Evolutionary conservation across 2,113 vertebrate genomes (phyloP).

Genomic region (Ciconia boyciana): DNA sequence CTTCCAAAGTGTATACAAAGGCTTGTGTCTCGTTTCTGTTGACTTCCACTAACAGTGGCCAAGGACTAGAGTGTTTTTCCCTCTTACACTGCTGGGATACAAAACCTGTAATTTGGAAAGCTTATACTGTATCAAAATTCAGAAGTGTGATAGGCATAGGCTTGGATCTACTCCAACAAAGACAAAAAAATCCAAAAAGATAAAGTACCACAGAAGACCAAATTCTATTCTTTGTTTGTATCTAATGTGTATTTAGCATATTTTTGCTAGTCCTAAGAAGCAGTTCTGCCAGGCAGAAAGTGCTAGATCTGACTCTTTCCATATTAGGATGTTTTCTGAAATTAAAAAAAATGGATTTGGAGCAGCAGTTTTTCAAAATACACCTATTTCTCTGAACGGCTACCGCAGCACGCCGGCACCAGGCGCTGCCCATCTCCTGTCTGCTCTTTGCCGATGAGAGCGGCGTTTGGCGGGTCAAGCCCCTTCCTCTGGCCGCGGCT

Average conservation of each 20-base stretch:
- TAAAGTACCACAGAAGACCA: not conserved
- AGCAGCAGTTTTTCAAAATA: not conserved
- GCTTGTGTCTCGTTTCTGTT: fast-evolving
- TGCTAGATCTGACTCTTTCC: not conserved
- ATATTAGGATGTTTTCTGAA: not conserved
- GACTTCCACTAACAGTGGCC: fast-evolving
- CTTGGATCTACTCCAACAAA: not conserved
- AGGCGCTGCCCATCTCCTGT: not conserved
- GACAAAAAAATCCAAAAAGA: fast-evolving
- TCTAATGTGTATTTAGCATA: fast-evolving
- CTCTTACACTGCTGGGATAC: fast-evolving
- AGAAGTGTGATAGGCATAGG: not conserved
- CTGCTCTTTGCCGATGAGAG: fast-evolving
- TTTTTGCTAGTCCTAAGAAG: not conserved
- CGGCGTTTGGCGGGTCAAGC: not conserved
- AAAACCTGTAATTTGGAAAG: not conserved
- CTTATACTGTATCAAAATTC: not conserved
- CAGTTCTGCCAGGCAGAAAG: not conserved
- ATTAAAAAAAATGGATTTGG: not conserved
- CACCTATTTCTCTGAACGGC: not conserved
- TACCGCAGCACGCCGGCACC: fast-evolving
- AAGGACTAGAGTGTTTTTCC: not conserved
- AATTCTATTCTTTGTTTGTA: not conserved
- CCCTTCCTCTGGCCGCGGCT: not conserved
- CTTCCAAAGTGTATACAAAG: fast-evolving